Conservation (phyloP, 1,140 invertebrate species). For the Caenorhabditis remanei region DNA sequence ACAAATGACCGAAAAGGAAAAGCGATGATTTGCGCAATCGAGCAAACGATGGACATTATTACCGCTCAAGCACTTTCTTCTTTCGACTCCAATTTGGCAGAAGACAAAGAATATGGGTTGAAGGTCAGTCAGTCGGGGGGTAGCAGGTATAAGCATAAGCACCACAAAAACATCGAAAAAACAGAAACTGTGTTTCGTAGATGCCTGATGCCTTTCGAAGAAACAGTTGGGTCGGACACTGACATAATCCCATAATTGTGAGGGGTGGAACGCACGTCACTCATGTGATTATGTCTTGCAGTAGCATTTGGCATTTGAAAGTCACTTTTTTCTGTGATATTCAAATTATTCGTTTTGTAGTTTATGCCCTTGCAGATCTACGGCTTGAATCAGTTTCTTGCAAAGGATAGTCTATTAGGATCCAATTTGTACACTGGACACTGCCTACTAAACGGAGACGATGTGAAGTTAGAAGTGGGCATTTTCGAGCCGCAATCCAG, state of each 20-base stretch:
- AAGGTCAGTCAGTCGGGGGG: slow-evolving; percentile 35
- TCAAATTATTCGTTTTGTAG: background rate
- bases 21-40: slow-evolving; percentile 54
- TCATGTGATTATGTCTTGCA: slow-evolving; percentile 12
- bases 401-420: slow-evolving; percentile 57
- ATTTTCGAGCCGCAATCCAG: slow-evolving; percentile 4
- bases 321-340: background rate
- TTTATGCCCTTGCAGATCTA: slow-evolving; percentile 58
- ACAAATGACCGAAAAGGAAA: slow-evolving; percentile 45
- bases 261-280: slow-evolving; percentile 18
- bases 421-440: slow-evolving; percentile 61
- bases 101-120: slow-evolving; percentile 58
- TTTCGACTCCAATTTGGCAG: slow-evolving; percentile 7
- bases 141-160: background rate
- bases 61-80: slow-evolving; percentile 58
- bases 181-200: slow-evolving; percentile 24
- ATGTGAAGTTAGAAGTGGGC: slow-evolving; percentile 63
- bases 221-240: slow-evolving; percentile 5
- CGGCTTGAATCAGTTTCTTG: slow-evolving; percentile 65
- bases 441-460: slow-evolving; percentile 63
- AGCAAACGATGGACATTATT: slow-evolving; percentile 57
- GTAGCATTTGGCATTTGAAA: background rate
- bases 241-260: slow-evolving; percentile 37
- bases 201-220: background rate
- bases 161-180: background rate